Conservation (phyloP, 2,113 vertebrate species). For the Tachysurus vachellii region DNA sequence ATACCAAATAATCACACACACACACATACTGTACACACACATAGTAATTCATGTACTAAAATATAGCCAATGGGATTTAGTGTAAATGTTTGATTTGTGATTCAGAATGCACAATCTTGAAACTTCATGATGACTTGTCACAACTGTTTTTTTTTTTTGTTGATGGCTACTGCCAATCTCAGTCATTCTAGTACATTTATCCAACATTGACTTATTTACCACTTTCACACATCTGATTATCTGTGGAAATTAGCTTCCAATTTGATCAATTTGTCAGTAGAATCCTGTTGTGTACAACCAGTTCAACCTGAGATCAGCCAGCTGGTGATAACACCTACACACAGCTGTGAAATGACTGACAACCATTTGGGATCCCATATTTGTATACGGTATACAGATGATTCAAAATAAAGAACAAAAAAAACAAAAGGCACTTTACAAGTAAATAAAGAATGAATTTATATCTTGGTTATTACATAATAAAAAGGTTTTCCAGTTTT, state of each 20-base stretch:
- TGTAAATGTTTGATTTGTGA: not conserved
- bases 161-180: not conserved
- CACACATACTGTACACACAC: no score
- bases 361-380: not conserved
- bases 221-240: not conserved
- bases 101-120: not conserved
- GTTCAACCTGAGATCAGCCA: slow-evolving; percentile 3
- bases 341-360: slow-evolving; percentile 1
- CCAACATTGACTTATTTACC: not conserved
- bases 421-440: not conserved
- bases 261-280: not conserved
- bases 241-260: not conserved
- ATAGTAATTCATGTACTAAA: not conserved
- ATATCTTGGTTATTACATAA: not conserved
- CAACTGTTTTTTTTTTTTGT: not conserved
- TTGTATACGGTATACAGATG: not conserved
- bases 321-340: not conserved
- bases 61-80: not conserved
- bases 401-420: not conserved
- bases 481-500: not conserved
- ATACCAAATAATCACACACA: not conserved
- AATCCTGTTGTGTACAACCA: not conserved
- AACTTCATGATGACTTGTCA: not conserved
- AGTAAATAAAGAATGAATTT: not conserved
- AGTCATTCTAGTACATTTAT: not conserved